Base-by-base conservation (phyloP, 2,888 invertebrate species). In the Stictocephala bisonia region DNA sequence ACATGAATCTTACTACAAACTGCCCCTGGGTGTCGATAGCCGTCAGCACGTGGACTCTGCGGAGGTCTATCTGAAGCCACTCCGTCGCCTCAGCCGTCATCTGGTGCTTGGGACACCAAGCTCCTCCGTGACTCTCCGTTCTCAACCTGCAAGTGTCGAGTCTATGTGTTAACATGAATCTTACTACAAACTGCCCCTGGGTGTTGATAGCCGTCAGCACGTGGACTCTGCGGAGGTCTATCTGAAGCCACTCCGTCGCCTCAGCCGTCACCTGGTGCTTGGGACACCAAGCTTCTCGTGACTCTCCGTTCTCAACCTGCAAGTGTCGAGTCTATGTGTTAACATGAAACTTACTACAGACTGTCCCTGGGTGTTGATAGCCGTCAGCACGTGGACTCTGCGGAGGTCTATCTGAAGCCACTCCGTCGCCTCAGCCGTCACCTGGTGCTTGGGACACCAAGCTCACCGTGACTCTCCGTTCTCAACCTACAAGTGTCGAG, bases 251-350 rank as follows among this genome's bases (percentile, higher is more conserved):
- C 83, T 93, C 93, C 74, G 87, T 88, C 1, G 91, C 87, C 80
- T 92, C 92, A 13, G 90, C 88, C 24, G 92, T 92, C 81, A 94
- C 91, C 83, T 91, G 91, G 66, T 89, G 87, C 84, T 90, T 90
- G 7, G 97, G 96, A 85, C 97, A 97, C 97, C 96, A 97, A 0
- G 96, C 96, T 58, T 96, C 96, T n/a, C 94, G 81, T 91, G 90
- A 78, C 88, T 87, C 82, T 96, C 96, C 80, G 90, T 90, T 78
- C 92, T 90, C 79, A 96, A 86, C 84, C 96, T 96, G 88, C 58
- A 58, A 26, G n/a, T n/a, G n/a, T n/a, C n/a, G n/a, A n/a, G n/a
- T n/a, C n/a, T n/a, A n/a, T n/a, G n/a, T n/a, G n/a, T n/a, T n/a
- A n/a, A n/a, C n/a, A n/a, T n/a, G n/a, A n/a, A n/a, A n/a, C n/a